Conservation (phyloP, 2,888 invertebrate species). For the Oligia strigilis region DNA sequence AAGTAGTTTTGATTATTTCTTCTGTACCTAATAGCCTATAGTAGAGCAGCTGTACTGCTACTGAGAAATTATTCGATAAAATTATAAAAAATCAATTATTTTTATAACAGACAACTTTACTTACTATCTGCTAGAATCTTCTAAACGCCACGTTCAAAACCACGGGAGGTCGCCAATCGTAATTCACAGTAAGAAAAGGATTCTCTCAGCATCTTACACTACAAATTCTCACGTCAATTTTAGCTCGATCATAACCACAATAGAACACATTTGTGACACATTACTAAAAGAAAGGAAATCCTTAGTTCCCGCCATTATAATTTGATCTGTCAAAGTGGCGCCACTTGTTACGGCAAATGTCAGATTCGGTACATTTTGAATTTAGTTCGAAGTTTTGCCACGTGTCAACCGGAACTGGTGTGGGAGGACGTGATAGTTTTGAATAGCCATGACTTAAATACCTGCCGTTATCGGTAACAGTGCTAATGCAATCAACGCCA, state of each 20-base stretch:
- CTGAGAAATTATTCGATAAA: background rate
- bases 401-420: constrained; percentile 5
- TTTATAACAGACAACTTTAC: background rate
- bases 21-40: background rate
- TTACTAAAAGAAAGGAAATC: constrained; percentile 51
- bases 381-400: background rate
- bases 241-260: constrained; percentile 79
- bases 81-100: no score
- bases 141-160: constrained; percentile 31
- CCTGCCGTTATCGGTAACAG: constrained; percentile 60
- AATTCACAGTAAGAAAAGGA: constrained; percentile 21
- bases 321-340: constrained; percentile 20
- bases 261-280: constrained; percentile 54
- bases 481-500: constrained; percentile 63
- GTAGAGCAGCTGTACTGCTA: background rate
- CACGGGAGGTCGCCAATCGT: constrained; percentile 33
- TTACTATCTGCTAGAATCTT: background rate
- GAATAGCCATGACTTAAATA: constrained; percentile 73
- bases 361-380: background rate
- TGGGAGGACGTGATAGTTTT: constrained; percentile 77
- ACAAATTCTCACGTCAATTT: constrained; percentile 82
- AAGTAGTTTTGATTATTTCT: background rate
- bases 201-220: constrained; percentile 20
- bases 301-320: constrained; percentile 18
- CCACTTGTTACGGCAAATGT: background rate